Base-by-base conservation (phyloP, 2,888 invertebrate genomes). In the Cordilura impudica region DNA sequence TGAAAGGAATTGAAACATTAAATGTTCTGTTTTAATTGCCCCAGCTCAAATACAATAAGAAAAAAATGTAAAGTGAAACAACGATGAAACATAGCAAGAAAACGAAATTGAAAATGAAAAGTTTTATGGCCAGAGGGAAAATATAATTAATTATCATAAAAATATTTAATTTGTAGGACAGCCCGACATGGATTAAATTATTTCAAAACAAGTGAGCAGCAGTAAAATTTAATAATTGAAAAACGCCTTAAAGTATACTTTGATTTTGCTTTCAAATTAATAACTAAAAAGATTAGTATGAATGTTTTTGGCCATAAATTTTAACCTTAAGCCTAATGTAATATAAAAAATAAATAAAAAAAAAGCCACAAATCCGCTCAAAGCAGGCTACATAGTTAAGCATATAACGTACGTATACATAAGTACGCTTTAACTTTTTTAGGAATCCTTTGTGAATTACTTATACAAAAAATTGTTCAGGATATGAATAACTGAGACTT, bases 1-100 rank as follows among this genome's bases (percentile, higher is more conserved):
- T 29, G 21, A 60, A 61, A 71, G 43, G 61, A 71, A 71, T 71
- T 71, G 45, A 60, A 71, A 45, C 61, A 53, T 61, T 61, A 29
- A 43, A 26, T 61, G 61, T 53, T 31, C 43, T 6, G 45, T 45
- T 71, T 61, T 61, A 53, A 71, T 61, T 71, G 51, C 51, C 60
- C n/a, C n/a, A 26, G 39, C 18, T 12, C 12, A 39, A 39, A 35
- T 4, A 2, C 18, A 14, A 43, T 19, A 60, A 47, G 31, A 21
- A 23, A 16, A 0, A 21, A 43, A 56, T 21, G 49, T 12, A 49
- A 58, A n/a, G 4, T 10, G 35, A 23, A 56, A 31, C 31, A 14
- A 21, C 39, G 10, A 18, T 8, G 12, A 67, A 49, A 43, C 1
- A n/a, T 5, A 39, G 29, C n/a, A 19, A 21, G 6, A 47, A 26